Base-by-base conservation (phyloP, 2,113 vertebrate species). In the Felis chaus region DNA sequence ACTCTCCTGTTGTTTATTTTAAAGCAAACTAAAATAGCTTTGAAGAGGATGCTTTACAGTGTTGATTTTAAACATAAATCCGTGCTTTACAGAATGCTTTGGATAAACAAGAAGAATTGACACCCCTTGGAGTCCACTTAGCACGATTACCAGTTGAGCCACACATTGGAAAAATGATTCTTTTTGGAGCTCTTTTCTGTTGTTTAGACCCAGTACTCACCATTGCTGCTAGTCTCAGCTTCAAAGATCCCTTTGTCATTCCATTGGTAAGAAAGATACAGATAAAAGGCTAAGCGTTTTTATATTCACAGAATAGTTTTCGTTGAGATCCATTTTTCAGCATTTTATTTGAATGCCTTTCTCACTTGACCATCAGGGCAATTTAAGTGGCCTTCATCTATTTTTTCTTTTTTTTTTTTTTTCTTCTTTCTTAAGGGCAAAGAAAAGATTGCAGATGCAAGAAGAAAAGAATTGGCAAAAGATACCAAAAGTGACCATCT, bases 191-290 rank as follows among this genome's bases (percentile, higher is more conserved):
- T 45, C 98, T 99, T 33, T 98, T 99, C 98, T 99, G 99, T 97
- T 99, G 99, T 98, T 98, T 99, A 92, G 99, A 99, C 97, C 99
- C 99, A 0, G 99, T 99, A 0, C 99, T 99, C 27, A 99, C 99
- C 48, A 99, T 99, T 33, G 99, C 99, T n/a, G 99, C 99, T 50
- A 99, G 99, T 74, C 99, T 99, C 97, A 99, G 99, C 99, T 99
- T 99, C 99, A 99, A 99, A 99, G 99, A 99, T 97, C 99, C 99
- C 39, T 99, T 99, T 98, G 99, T 99, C 98, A 99, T 99, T 94
- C 99, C 99, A 27, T 95, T 99, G 99, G 99, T 99, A 99, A 57
- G 48, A 29, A 55, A 92, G 6, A 76, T 45, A 0, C 45, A 14
- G 0, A 2, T 6, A 19, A 79, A 48, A 65, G 74, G 1, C 21